Conservation (phyloP, 2,113 vertebrate genomes). For the Dermatemys mawii region DNA sequence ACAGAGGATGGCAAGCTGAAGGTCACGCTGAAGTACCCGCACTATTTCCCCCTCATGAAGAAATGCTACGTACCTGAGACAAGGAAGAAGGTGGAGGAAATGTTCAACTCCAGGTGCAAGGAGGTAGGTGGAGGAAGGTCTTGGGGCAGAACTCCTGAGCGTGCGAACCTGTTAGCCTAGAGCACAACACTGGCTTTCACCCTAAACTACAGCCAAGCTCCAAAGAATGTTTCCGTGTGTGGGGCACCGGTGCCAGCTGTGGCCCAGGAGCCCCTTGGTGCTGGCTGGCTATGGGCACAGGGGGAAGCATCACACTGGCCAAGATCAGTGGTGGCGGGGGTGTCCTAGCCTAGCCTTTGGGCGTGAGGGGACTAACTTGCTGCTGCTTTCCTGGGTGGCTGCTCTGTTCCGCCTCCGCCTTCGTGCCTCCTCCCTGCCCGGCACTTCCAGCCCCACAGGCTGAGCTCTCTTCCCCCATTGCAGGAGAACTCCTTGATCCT, state of each 20-base stretch:
- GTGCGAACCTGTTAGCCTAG: neutral
- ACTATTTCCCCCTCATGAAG: conserved; percentile 97
- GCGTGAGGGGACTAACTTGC: fast-evolving
- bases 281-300: neutral
- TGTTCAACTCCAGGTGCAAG: conserved; percentile 96
- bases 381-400: neutral
- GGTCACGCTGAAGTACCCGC: conserved; percentile 95
- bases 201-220: neutral
- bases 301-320: neutral
- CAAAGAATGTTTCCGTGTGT: neutral
- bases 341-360: neutral
- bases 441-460: fast-evolving
- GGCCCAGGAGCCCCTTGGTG: neutral
- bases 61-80: conserved; percentile 94
- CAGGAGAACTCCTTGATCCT: conserved; percentile 94
- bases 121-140: conserved; percentile 77
- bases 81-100: conserved; percentile 87
- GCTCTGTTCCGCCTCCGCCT: fast-evolving
- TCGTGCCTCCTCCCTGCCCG: fast-evolving
- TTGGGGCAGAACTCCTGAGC: neutral
- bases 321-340: neutral
- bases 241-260: too few species aligned
- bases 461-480: neutral
- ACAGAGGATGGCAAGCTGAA: conserved; percentile 86
- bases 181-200: neutral